A percentile compares a stretch with the other conserved stretches of the same genome.
phyloP scores from a whole-genome alignment of 23 tunicate species.

The Clavelina lepadiformis region DNA sequence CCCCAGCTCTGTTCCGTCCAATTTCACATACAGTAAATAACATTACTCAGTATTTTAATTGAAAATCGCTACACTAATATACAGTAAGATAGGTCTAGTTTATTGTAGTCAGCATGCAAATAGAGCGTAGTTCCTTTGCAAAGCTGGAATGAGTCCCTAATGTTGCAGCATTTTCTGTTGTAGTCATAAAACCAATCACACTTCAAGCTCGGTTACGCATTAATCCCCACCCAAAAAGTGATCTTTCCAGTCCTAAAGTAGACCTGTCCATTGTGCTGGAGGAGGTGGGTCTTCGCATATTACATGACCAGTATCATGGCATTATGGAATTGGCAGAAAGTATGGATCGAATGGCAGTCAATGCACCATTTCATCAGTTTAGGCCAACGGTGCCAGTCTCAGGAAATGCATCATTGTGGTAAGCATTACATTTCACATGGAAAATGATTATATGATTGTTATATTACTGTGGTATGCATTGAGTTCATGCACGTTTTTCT shows the following conservation, averaged over 20 bases:
- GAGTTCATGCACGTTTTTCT: too few relatives aligned
- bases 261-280: slow-evolving; percentile 31
- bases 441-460: too few relatives aligned
- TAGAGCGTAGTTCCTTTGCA: too few relatives aligned
- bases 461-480: too few relatives aligned
- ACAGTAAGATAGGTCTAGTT: too few relatives aligned
- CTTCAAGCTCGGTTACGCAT: slow-evolving; percentile 50
- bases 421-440: too few relatives aligned
- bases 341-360: slow-evolving; percentile 70
- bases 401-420: slow-evolving; percentile 42
- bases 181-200: slow-evolving; percentile 75
- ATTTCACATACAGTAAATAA: slow-evolving; percentile 37
- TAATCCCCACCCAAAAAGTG: slow-evolving; percentile 64
- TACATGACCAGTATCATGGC: slow-evolving; percentile 52
- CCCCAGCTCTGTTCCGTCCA: slow-evolving; percentile 7
- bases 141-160: too few relatives aligned
- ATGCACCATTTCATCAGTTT: slow-evolving; percentile 70
- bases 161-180: slow-evolving; percentile 2
- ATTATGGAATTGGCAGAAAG: slow-evolving; percentile 54
- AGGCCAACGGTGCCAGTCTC: slow-evolving; percentile 26
- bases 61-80: too few relatives aligned
- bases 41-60: too few relatives aligned
- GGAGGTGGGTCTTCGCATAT: slow-evolving; percentile 42
- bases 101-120: too few relatives aligned
- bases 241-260: slow-evolving; percentile 61